Evolutionary conservation across 1,140 invertebrate genomes (phyloP), one percentile per base, ranked within the genome.

Genomic region (Bombus huntii): DNA sequence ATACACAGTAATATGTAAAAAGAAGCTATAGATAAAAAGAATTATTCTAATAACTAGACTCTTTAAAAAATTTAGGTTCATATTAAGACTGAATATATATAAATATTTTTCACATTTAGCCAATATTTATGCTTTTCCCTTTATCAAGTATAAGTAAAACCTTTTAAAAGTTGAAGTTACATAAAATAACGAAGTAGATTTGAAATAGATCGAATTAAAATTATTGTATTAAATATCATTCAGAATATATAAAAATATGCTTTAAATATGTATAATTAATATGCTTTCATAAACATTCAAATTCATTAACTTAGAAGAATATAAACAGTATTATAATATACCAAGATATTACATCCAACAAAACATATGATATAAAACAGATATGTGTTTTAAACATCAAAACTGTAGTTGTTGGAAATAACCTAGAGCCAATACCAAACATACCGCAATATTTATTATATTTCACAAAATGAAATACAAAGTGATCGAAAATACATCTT

Each of bases 221-320:
- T 31, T 39, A 31, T 59, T 59, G 5, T 57, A 31, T n/a, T 31
- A 18, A 72, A 53, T 25, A 73, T 22, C 25, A 59, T 44, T 15
- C 1, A 34, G 12, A 42, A 31, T 65, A n/a, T 31, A 62, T 31
- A 31, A 42, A 25, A 65, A 31, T 65, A 42, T 28, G 22, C 3
- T 44, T 31, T 12, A 37, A 47, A 53, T 82, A 83, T 76, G 28
- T 39, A 53, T 83, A 76, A 83, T 53, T 83, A 39, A 6, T 75
- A 71, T 42, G 47, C 28, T 15, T 42, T 34, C 47, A 75, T 25
- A 47, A 65, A 34, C 5, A 42, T 65, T 82, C 65, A 75, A 75
- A 31, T 74, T n/a, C 10, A 65, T 47, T 65, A 62, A 22, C 8
- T 34, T 18, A 62, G 8, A 65, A 66, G 68, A 34, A n/a, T 37